These are phyloP conservation scores for Pteromalus puparum DNA, from an alignment of 1,140 invertebrate genomes.

Conservation along the genomic window DNA sequence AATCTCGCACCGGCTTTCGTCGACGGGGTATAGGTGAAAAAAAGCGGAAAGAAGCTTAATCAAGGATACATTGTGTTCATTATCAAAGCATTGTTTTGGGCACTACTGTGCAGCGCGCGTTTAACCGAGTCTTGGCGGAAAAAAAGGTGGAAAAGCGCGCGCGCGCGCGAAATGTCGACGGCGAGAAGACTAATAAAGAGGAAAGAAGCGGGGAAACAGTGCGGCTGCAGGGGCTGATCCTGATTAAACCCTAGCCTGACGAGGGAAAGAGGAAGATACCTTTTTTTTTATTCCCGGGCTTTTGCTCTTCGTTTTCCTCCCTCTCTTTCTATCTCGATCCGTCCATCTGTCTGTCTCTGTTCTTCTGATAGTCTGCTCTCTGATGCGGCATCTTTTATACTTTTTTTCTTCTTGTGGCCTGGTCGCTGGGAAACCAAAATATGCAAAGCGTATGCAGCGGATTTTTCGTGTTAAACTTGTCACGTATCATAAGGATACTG, in stretches of 20 bases:
- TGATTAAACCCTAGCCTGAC: slow-evolving; percentile 64
- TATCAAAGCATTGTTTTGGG: slow-evolving; percentile 64
- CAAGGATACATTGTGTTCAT: slow-evolving; percentile 61
- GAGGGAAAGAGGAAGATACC: slow-evolving; percentile 18
- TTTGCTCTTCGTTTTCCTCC: slow-evolving; percentile 40
- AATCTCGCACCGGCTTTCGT: neutral
- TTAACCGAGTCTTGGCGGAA: slow-evolving; percentile 6
- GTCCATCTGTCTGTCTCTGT: slow-evolving; percentile 7
- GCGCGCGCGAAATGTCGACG: slow-evolving; percentile 51
- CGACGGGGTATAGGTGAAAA: slow-evolving; percentile 10
- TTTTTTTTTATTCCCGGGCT: slow-evolving; percentile 34
- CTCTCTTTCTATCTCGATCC: neutral
- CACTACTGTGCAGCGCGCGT: neutral
- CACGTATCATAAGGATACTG: no score
- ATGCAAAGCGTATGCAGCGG: neutral
- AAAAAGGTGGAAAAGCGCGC: slow-evolving; percentile 36
- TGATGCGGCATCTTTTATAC: neutral
- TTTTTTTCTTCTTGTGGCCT: neutral
- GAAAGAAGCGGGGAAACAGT: slow-evolving; percentile 47
- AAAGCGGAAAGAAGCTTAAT: slow-evolving; percentile 57
- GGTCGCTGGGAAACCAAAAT: neutral
- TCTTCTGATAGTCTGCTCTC: neutral
- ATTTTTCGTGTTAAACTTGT: neutral
- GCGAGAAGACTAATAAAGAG: slow-evolving; percentile 51
- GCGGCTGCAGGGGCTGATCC: slow-evolving; percentile 60